These are phyloP conservation scores for Thalpophila matura DNA, from an alignment of 2,888 invertebrate species.

Conservation along the genomic window DNA sequence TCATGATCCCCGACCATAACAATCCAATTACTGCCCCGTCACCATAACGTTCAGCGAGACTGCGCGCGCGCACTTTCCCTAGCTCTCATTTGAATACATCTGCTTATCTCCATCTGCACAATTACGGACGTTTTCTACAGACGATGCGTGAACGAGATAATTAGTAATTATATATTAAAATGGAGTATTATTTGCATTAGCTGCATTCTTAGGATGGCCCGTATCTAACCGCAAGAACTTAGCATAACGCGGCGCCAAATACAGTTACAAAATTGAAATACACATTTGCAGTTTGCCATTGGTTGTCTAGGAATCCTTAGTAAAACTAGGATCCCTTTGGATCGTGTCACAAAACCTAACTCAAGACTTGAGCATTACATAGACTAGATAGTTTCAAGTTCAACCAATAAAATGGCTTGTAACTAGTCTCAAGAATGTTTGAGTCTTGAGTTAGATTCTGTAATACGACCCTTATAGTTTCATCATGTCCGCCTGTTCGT, in stretches of 20 bases:
- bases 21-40: constrained; percentile 38
- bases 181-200: constrained; percentile 47
- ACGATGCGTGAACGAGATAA: constrained; percentile 60
- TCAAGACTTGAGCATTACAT: no score
- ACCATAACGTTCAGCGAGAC: constrained; percentile 45
- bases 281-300: no score
- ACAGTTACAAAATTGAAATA: no score
- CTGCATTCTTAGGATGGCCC: constrained; percentile 24
- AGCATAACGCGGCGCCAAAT: background rate
- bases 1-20: constrained; percentile 24
- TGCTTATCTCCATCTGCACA: constrained; percentile 71
- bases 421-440: no score
- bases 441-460: no score
- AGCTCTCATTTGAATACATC: constrained; percentile 69
- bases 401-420: no score
- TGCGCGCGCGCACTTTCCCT: constrained; percentile 73
- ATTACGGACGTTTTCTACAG: constrained; percentile 65
- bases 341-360: no score
- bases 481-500: no score
- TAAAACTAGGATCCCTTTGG: no score
- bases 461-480: no score
- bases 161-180: constrained; percentile 51
- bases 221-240: constrained; percentile 2
- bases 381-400: no score
- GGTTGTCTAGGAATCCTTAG: no score